Evolutionary conservation across 2,888 invertebrate species (phyloP).

Genomic region (Brachypterus glaber): DNA sequence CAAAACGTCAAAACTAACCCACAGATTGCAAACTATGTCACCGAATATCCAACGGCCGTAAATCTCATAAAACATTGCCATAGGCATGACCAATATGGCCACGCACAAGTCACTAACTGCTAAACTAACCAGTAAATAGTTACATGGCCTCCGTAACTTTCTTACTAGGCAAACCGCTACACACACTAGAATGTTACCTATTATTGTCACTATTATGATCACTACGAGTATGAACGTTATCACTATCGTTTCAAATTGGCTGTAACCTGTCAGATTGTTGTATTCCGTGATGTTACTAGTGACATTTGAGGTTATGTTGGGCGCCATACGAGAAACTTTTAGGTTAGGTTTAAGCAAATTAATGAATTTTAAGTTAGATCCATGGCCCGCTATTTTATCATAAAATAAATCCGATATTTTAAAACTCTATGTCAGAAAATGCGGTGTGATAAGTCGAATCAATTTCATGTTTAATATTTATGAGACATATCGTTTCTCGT

Average conservation of each 20-base stretch:
- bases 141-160: slow-evolving; percentile 80
- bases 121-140: slow-evolving; percentile 85
- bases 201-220: slow-evolving; percentile 70
- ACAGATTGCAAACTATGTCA: slow-evolving; percentile 81
- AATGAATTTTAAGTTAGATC: no score
- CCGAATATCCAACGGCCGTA: slow-evolving; percentile 92
- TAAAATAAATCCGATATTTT: no score
- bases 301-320: slow-evolving; percentile 33
- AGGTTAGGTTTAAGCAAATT: no score
- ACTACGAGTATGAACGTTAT: slow-evolving; percentile 63
- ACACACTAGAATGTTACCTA: slow-evolving; percentile 89
- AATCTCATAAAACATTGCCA: slow-evolving; percentile 90
- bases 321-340: slow-evolving; percentile 41
- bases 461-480: no score
- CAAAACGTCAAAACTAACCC: slow-evolving; percentile 95
- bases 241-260: slow-evolving; percentile 49
- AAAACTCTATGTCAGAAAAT: no score
- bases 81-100: slow-evolving; percentile 93
- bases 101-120: slow-evolving; percentile 96
- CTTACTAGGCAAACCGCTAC: slow-evolving; percentile 92
- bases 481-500: no score
- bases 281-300: slow-evolving; percentile 23
- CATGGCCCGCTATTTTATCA: no score
- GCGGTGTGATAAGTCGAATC: no score
- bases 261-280: slow-evolving; percentile 26